Conservation (phyloP, 2,113 vertebrate species). For the Nanger granti region DNA sequence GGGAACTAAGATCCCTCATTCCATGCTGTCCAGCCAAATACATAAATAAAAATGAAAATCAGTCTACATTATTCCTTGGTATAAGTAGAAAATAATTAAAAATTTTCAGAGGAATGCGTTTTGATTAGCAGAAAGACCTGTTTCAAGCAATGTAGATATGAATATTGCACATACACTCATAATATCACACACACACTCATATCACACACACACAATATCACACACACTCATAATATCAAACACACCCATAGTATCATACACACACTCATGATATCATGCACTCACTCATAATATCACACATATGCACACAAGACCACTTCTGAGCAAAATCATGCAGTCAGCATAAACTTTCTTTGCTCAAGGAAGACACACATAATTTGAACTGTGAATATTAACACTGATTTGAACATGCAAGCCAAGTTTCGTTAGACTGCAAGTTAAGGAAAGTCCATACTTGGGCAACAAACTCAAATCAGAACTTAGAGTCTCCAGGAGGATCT, state of each 20-base stretch:
- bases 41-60: not conserved
- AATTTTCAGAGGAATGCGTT: not conserved
- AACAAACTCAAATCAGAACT: conserved; percentile 52
- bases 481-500: not conserved
- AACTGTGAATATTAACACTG: not conserved
- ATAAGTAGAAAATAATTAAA: not conserved
- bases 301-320: not conserved
- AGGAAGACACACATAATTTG: not conserved
- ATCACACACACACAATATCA: not conserved
- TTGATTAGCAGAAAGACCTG: not conserved
- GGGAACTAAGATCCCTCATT: not conserved
- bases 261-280: not conserved
- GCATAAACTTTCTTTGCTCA: not conserved
- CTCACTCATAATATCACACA: not conserved
- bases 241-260: not conserved
- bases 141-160: not conserved
- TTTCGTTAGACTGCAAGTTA: not conserved
- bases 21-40: not conserved
- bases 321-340: not conserved
- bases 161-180: not conserved
- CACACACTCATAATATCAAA: not conserved
- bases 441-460: not conserved
- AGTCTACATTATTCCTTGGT: not conserved
- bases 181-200: not conserved
- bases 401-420: conserved; percentile 36